Evolutionary conservation across 2,888 invertebrate species (phyloP), one percentile per base, ranked within the genome.

Genomic region (Eupithecia exiguata): DNA sequence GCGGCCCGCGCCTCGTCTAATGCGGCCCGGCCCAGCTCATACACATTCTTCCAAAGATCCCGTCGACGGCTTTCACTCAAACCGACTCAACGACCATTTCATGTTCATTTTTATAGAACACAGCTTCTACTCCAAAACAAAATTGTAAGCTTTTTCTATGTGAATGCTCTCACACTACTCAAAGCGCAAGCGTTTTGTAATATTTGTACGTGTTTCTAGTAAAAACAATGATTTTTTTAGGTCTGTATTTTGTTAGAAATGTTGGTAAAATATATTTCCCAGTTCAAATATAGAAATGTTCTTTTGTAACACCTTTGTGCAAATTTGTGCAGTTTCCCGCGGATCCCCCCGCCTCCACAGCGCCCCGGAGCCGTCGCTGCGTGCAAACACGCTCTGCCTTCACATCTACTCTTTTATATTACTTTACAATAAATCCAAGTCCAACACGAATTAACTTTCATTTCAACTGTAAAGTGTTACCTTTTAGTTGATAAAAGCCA

Each of bases 11-110:
- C 68, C 49, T 61, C 67, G 36, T 12, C 53, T 53, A 53, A 53
- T 53, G 53, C 21, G 53, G 53, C 53, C 21, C 35, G 25, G 53
- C 10, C 12, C 53, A 21, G 21, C 53, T 53, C 58, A 16, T 49
- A 21, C 38, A 71, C 66, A 69, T 67, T 72, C 30, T 72, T 46
- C 40, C 35, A 67, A 75, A 72, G 61, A 30, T 4, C 63, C 49
- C 46, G 38, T 30, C 53, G 21, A 53, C 53, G 12, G 53, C 53
- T 21, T 53, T 53, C 53, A 21, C 53, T 53, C 53, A 53, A 53
- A 53, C 10, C 21, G 53, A 21, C 53, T 12, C 53, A 53, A 53
- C 53, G 21, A 53, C 21, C 10, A 53, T 53, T 53, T 21, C 21
- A 21, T 53, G 21, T 21, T 53, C 21, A 53, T 53, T 53, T 53